A percentile compares a stretch with the other conserved stretches of the same genome.
phyloP scores from a whole-genome alignment of 2,113 vertebrate species.

The Oceanodroma tethys region DNA sequence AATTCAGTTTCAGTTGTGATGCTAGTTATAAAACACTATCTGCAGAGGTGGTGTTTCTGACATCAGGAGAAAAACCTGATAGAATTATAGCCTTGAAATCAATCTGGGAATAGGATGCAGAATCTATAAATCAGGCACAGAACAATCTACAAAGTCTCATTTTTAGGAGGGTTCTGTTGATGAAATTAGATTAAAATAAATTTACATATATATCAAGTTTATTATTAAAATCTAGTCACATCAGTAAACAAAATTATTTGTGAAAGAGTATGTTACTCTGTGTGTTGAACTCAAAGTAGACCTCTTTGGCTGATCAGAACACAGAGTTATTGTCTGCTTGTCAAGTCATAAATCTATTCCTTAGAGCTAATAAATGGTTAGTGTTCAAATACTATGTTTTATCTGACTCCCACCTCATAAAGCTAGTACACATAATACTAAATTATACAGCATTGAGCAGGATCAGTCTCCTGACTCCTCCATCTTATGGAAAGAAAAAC shows the following conservation, averaged over 20 bases:
- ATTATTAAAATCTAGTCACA: slow-evolving; percentile 77
- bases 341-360: slow-evolving; percentile 73
- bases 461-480: slow-evolving; percentile 66
- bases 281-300: slow-evolving; percentile 55
- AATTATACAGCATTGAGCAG: slow-evolving; percentile 65
- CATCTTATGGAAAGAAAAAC: slow-evolving; percentile 42
- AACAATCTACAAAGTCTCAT: slow-evolving; percentile 66
- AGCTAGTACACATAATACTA: slow-evolving; percentile 62
- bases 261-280: slow-evolving; percentile 52
- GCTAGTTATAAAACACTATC: slow-evolving; percentile 63
- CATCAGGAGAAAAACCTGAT: slow-evolving; percentile 62
- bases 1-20: slow-evolving; percentile 49
- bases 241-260: slow-evolving; percentile 75
- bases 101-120: slow-evolving; percentile 66
- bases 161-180: slow-evolving; percentile 69
- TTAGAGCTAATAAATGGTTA: slow-evolving; percentile 73
- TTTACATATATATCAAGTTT: slow-evolving; percentile 83
- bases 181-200: slow-evolving; percentile 81
- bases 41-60: slow-evolving; percentile 56
- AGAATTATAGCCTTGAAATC: slow-evolving; percentile 73
- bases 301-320: slow-evolving; percentile 71
- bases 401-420: slow-evolving; percentile 71
- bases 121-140: slow-evolving; percentile 72
- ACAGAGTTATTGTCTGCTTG: slow-evolving; percentile 74
- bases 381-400: slow-evolving; percentile 70